A percentile compares a stretch with the other conserved stretches of the same genome.
Conservation (phyloP, 2,888 invertebrate species). For the Drosophila fulvimacula region DNA sequence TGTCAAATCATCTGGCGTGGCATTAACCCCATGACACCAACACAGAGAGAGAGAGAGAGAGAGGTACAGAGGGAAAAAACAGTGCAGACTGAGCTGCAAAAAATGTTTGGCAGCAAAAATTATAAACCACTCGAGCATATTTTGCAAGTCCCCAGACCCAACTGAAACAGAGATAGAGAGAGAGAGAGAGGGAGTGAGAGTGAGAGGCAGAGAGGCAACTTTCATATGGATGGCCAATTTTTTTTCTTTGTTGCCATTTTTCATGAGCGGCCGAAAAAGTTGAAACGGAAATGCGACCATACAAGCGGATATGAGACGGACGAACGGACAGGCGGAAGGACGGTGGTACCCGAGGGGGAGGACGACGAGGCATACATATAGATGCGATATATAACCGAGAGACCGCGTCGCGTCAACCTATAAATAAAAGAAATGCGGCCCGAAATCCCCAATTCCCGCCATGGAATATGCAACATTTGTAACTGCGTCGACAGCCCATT, state of each 20-base stretch:
- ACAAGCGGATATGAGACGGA: conserved; percentile 74
- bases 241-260: conserved; percentile 46
- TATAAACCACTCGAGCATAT: conserved; percentile 76
- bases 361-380: conserved; percentile 38
- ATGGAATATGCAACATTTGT: conserved; percentile 61
- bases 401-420: conserved; percentile 67
- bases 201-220: not conserved
- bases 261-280: conserved; percentile 62
- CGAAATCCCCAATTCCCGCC: conserved; percentile 51
- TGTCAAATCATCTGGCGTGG: conserved; percentile 67
- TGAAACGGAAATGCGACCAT: conserved; percentile 81
- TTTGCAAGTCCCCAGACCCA: conserved; percentile 59
- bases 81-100: conserved; percentile 46
- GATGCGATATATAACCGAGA: conserved; percentile 61
- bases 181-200: not conserved
- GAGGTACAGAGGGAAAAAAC: conserved; percentile 7
- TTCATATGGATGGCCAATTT: conserved; percentile 42
- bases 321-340: not conserved
- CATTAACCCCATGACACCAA: conserved; percentile 65
- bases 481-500: conserved; percentile 38
- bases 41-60: conserved; percentile 2
- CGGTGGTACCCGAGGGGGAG: not conserved
- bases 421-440: conserved; percentile 66
- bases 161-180: not conserved
- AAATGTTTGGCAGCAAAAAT: conserved; percentile 69